Evolutionary conservation across 2,113 vertebrate genomes (phyloP).

Genomic region (Phaetusa simplex): DNA sequence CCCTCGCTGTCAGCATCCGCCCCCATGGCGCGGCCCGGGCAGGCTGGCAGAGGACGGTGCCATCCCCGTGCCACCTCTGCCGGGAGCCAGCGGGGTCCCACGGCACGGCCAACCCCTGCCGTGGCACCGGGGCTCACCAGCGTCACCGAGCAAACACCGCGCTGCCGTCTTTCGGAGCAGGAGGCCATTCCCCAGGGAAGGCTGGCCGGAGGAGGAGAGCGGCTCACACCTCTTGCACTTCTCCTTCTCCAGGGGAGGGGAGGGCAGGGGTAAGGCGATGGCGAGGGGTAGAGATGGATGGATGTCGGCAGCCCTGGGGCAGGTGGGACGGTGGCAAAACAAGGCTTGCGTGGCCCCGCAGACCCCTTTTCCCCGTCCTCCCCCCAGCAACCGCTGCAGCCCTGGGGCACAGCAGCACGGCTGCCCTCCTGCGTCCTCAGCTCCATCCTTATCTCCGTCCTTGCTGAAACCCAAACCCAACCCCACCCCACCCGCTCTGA

Average conservation of each 20-base stretch:
- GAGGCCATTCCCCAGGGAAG: not conserved
- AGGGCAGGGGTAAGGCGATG: not conserved
- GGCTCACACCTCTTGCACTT: not conserved
- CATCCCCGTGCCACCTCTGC: not conserved
- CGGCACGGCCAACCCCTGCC: not conserved
- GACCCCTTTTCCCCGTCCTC: not conserved
- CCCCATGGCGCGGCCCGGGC: fast-evolving
- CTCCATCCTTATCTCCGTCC: no score
- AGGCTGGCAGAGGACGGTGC: not conserved
- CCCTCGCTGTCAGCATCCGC: not conserved
- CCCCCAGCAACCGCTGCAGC: not conserved
- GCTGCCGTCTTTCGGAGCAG: no score
- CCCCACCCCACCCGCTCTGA: no score
- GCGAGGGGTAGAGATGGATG: not conserved
- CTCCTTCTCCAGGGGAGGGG: conserved; percentile 35
- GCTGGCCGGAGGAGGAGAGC: not conserved
- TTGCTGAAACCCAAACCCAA: not conserved
- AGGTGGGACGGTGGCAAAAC: not conserved
- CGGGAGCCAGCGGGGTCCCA: fast-evolving
- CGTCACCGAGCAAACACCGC: fast-evolving
- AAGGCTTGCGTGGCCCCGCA: not conserved
- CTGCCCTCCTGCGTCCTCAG: not conserved
- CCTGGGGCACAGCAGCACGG: not conserved
- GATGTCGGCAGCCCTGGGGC: not conserved
- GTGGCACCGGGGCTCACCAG: not conserved